A percentile compares a stretch with the other conserved stretches of the same genome.
Conservation (phyloP, 2,888 invertebrate species). For the Linyphia triangularis region DNA sequence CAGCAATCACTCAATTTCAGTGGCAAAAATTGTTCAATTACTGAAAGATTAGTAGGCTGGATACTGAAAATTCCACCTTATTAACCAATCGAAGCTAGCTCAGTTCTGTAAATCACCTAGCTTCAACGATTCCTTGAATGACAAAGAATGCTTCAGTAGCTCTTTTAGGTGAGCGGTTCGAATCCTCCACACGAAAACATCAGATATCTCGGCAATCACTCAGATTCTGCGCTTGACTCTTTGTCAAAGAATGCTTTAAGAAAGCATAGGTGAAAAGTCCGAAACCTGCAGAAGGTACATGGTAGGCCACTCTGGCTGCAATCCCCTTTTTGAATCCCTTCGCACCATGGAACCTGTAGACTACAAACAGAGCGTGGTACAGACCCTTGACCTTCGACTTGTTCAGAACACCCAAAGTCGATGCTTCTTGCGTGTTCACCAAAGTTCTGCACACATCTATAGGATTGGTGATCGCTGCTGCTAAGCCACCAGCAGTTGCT, state of each 20-base stretch:
- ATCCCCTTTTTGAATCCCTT: constrained; percentile 20
- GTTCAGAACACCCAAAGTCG: background rate
- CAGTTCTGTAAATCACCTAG: too few species aligned
- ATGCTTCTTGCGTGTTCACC: constrained; percentile 27
- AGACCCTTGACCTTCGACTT: background rate
- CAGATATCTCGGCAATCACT: too few species aligned
- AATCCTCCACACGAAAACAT: too few species aligned
- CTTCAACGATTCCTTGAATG: too few species aligned
- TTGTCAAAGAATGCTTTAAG: background rate
- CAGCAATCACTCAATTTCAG: too few species aligned
- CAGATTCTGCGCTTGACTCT: too few species aligned
- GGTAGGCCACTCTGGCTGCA: background rate
- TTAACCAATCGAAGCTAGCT: too few species aligned
- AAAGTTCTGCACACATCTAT: constrained; percentile 21
- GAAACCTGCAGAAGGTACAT: background rate
- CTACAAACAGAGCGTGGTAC: background rate
- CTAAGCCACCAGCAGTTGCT: background rate
- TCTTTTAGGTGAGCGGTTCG: too few species aligned
- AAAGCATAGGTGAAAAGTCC: background rate
- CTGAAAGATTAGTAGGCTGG: too few species aligned
- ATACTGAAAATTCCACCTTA: too few species aligned
- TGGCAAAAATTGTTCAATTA: too few species aligned
- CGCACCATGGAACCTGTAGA: background rate
- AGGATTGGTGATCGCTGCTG: background rate
- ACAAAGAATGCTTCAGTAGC: too few species aligned